Conservation (phyloP, 2,888 invertebrate species). For the Adineta ricciae region DNA sequence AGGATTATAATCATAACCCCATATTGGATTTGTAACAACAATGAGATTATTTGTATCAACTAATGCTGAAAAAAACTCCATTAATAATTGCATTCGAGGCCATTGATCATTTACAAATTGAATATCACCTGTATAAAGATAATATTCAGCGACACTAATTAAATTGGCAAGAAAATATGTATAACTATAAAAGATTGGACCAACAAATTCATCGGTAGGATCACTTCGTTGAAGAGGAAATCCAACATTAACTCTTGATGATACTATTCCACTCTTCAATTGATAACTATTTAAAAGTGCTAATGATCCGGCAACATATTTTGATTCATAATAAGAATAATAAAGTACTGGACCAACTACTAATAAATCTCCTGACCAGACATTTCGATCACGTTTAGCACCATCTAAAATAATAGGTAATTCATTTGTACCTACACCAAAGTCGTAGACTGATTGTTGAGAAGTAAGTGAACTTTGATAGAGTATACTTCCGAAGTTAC, state of each 20-base stretch:
- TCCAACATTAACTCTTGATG: background rate
- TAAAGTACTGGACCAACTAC: background rate
- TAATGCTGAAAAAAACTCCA: background rate
- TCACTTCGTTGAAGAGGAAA: background rate
- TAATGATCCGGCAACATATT: background rate
- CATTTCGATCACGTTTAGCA: background rate
- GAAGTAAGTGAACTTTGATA: background rate
- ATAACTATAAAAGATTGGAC: background rate
- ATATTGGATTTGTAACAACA: background rate
- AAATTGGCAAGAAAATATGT: background rate
- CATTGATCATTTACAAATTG: background rate
- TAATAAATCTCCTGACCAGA: no score
- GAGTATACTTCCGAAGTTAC: background rate
- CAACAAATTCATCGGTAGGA: background rate
- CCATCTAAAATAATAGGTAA: background rate
- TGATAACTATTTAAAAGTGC: background rate
- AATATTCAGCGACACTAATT: background rate
- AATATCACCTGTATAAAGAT: background rate
- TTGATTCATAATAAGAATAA: background rate
- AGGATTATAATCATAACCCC: no score
- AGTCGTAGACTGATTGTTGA: background rate
- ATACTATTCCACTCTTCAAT: background rate
- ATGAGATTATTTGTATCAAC: background rate
- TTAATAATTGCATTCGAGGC: background rate
- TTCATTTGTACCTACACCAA: background rate